Evolutionary conservation across 2,113 vertebrate genomes (phyloP).

Genomic region (Grantiella picta): DNA sequence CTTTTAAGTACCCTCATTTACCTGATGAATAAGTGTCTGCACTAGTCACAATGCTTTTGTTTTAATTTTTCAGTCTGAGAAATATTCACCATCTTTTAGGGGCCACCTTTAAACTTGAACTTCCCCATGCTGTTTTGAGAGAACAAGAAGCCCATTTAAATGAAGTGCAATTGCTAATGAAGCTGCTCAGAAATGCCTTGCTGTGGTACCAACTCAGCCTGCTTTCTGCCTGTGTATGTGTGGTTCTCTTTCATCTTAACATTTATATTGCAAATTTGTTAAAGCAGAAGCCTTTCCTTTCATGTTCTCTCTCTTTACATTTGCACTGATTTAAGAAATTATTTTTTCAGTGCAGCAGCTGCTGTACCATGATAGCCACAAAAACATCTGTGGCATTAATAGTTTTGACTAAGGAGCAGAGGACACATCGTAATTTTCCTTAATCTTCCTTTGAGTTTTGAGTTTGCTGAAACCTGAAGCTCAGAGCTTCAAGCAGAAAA

Average conservation of each 20-base stretch:
- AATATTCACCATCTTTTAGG: not conserved
- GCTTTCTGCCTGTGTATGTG: not conserved
- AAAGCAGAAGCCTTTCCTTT: not conserved
- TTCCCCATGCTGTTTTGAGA: not conserved
- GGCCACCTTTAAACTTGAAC: not conserved
- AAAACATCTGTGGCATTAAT: not conserved
- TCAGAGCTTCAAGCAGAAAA: not conserved
- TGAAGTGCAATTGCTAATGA: not conserved
- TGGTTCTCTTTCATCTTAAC: not conserved
- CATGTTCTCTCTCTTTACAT: not conserved
- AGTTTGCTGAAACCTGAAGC: not conserved
- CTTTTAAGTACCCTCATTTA: not conserved
- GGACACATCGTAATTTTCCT: not conserved
- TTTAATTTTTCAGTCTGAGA: not conserved
- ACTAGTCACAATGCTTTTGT: not conserved
- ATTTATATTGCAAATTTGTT: not conserved
- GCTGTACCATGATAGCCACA: not conserved
- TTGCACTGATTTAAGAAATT: not conserved
- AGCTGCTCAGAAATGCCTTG: not conserved
- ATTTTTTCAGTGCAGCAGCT: not conserved
- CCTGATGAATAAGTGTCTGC: not conserved
- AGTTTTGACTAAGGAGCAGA: not conserved
- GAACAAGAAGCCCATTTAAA: not conserved
- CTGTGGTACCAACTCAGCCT: fast-evolving
- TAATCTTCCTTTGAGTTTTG: not conserved